A percentile compares a stretch with the other conserved stretches of the same genome.
phyloP scores from a whole-genome alignment of 1,140 invertebrate genomes.

The Cotesia chilonis region DNA sequence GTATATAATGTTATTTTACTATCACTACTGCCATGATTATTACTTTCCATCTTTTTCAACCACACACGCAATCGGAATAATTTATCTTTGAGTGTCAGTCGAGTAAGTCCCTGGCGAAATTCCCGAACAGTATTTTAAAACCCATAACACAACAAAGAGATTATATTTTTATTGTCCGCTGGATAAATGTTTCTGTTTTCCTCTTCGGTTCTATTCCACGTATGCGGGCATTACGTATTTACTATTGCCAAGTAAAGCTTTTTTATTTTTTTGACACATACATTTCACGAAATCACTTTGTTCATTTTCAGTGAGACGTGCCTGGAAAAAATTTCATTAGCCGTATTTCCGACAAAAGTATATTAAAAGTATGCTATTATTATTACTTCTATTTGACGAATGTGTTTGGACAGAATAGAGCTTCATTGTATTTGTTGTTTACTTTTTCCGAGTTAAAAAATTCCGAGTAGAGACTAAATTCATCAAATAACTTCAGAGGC shows the following conservation, averaged over 20 bases:
- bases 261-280: neutral
- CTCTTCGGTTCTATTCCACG: neutral
- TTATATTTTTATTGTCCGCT: constrained; percentile 26
- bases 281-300: constrained; percentile 3
- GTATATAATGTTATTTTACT: too few species aligned
- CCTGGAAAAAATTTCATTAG: neutral
- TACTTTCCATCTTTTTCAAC: constrained; percentile 2
- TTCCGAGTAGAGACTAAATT: neutral
- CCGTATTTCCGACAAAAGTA: neutral
- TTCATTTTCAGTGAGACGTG: neutral
- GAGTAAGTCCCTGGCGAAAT: constrained; percentile 5
- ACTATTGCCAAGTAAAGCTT: neutral
- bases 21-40: neutral
- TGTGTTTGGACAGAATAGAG: neutral
- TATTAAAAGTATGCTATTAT: neutral
- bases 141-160: constrained; percentile 23
- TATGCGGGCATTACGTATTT: neutral
- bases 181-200: constrained; percentile 9
- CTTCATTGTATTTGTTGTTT: neutral
- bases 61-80: constrained; percentile 28
- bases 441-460: neutral
- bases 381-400: neutral
- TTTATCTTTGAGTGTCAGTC: constrained; percentile 11
- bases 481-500: neutral
- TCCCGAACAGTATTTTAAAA: constrained; percentile 15